Base-by-base conservation (phyloP, 2,888 invertebrate species). In the Calephelis perditalis region DNA sequence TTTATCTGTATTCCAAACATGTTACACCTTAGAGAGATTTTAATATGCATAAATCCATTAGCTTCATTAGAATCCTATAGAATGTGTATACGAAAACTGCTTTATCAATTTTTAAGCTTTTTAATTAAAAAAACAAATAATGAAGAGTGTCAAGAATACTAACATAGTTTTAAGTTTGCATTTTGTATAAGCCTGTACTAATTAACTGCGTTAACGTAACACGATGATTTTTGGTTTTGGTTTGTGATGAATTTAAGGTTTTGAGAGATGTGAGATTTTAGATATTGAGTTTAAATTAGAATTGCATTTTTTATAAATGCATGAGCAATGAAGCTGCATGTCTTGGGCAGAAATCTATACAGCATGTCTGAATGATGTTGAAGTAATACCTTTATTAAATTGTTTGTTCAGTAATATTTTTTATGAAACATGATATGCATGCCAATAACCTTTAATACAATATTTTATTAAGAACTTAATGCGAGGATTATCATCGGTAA, bases 201-300 rank as follows among this genome's bases (percentile, higher is more conserved):
- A 54, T 54, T 49, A 54, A 36, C 36, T 35, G 36, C 54, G n/a
- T 54, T 54, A 54, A 54, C 54, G 54, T 35, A 36, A 54, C 11
- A 54, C 35, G n/a, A 7, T 54, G 54, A 54, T 11, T 54, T 54
- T 54, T 54, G 54, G 54, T 54, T 54, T 54, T 54, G 54, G 54
- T 54, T 54, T 54, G 54, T 54, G 7, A 40, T 8, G 5, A 40
- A 2, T 7, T 54, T 3, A 36, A 54, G 52, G 52, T 54, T 11
- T 35, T 54, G 54, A 36, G 11, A 54, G 36, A 54, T 36, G 11
- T 54, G n/a, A 26, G 7, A 5, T 54, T 35, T 9, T 49, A 54
- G 10, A 1, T 54, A 35, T 11, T 52, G 52, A 52, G 4, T 11
- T 52, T 7, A 36, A 26, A 26, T 26, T 3, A 26, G 3, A 26